These are phyloP conservation scores for Hypanus sabinus DNA, from an alignment of 2,113 vertebrate genomes.

Conservation along the genomic window DNA sequence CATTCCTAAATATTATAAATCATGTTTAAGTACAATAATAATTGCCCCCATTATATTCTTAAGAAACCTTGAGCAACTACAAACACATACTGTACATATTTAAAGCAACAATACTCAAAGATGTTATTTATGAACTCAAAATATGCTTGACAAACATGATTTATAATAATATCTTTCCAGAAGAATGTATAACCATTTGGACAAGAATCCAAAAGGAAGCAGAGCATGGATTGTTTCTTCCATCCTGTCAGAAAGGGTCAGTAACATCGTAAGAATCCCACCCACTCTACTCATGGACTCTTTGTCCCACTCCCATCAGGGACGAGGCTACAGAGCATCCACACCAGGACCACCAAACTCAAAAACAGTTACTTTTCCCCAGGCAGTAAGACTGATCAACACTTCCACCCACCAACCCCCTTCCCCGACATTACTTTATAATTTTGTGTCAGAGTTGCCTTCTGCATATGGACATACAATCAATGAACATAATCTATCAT, in stretches of 20 bases:
- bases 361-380: no score
- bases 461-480: no score
- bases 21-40: neutral
- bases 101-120: neutral
- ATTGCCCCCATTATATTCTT: neutral
- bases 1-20: slow-evolving; percentile 22
- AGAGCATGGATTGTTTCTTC: neutral
- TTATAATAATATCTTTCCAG: slow-evolving; percentile 18
- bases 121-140: neutral
- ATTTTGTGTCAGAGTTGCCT: no score
- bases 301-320: no score
- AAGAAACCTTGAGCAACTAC: neutral
- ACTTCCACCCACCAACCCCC: no score
- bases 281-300: no score
- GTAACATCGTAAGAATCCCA: no score
- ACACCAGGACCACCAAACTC: no score
- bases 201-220: neutral
- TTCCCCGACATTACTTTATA: no score
- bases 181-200: neutral
- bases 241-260: neutral
- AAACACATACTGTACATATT: neutral
- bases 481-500: no score
- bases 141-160: slow-evolving; percentile 13
- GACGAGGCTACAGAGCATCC: no score
- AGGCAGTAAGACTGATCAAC: no score